Evolutionary conservation across 2,888 invertebrate genomes (phyloP).

Genomic region (Brachyopa scutellaris): DNA sequence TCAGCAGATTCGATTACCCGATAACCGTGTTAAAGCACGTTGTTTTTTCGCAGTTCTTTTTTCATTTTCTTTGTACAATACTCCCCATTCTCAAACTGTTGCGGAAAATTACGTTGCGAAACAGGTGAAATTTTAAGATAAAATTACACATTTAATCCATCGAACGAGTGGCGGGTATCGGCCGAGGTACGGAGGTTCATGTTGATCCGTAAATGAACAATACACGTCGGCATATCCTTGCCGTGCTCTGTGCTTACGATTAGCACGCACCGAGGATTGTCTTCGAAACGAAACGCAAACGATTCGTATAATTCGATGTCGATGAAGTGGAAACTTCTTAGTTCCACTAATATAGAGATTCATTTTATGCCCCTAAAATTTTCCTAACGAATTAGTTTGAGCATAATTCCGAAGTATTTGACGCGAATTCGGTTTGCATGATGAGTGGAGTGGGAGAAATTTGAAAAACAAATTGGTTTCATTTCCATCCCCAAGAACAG

Average conservation of each 20-base stretch:
- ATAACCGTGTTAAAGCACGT: slow-evolving; percentile 7
- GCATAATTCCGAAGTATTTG: slow-evolving; percentile 19
- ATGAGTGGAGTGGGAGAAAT: not conserved
- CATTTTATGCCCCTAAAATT: slow-evolving; percentile 7
- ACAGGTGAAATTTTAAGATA: slow-evolving; percentile 31
- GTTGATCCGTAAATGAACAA: slow-evolving; percentile 6
- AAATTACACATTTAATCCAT: slow-evolving; percentile 35
- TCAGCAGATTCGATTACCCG: slow-evolving; percentile 36
- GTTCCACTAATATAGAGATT: slow-evolving; percentile 41
- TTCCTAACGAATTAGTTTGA: slow-evolving; percentile 34
- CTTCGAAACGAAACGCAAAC: slow-evolving; percentile 13
- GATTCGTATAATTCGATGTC: slow-evolving; percentile 28
- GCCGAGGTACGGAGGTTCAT: not conserved
- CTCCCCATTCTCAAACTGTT: not conserved
- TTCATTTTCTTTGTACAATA: not conserved
- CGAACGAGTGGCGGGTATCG: not conserved
- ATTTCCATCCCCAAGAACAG: not conserved
- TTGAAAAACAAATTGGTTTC: not conserved
- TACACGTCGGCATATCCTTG: not conserved
- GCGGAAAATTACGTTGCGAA: slow-evolving; percentile 2
- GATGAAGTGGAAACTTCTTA: slow-evolving; percentile 50
- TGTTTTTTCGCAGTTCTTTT: not conserved
- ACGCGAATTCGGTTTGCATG: not conserved
- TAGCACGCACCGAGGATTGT: not conserved
- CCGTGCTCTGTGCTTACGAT: not conserved